Base-by-base conservation (phyloP, 2,797 vertebrate species). In the Coranthus polyacanthus region DNA sequence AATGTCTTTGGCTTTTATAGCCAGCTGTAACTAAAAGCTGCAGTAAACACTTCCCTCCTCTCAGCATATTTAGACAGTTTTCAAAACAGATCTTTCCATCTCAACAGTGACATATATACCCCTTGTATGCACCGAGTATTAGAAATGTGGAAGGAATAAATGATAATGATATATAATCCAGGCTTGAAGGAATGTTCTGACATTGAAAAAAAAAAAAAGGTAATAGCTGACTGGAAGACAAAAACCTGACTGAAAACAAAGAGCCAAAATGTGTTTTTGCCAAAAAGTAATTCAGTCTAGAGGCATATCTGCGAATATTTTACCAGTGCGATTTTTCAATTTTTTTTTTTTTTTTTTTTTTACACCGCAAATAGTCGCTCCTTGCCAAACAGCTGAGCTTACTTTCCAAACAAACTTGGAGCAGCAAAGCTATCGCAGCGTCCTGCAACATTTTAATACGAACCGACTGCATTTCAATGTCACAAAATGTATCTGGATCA, bases 1-100 rank as follows among this genome's bases (percentile, higher is more conserved):
- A 92, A 92, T 90, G 85, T 88, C 61, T 72, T 81, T 53, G 61
- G 65, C 55, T 86, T 93, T 92, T 91, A 91, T 72, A 72, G 84
- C 84, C 76, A 63, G 86, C 81, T 82, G 76, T 83, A 81, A 88
- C 74, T 68, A 63, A 80, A 72, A 67, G 71, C 81, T 41, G 70
- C 82, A 85, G 73, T 83, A 86, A 87, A 89, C 66, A 66, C 29
- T 58, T 57, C 58, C 62, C 66, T 26, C 29, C 69, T 83, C 41
- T 61, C 62, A n/a, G 29, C 57, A 46, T 34, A 76, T 64, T 68
- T 18, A 53, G 13, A 41, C 46, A 18, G 12, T 49, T 72, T 70
- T 63, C n/a, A 46, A 50, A 69, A 57, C 5, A 26, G 16, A 66
- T 20, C 22, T 39, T 3, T 45, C 54, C 7, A 5, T 26, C 61